Percentiles rank a stretch among this genome's conserved stretches.
phyloP scores from a whole-genome alignment of 1,140 invertebrate genomes.

The Thalassaphorura encarpata region DNA sequence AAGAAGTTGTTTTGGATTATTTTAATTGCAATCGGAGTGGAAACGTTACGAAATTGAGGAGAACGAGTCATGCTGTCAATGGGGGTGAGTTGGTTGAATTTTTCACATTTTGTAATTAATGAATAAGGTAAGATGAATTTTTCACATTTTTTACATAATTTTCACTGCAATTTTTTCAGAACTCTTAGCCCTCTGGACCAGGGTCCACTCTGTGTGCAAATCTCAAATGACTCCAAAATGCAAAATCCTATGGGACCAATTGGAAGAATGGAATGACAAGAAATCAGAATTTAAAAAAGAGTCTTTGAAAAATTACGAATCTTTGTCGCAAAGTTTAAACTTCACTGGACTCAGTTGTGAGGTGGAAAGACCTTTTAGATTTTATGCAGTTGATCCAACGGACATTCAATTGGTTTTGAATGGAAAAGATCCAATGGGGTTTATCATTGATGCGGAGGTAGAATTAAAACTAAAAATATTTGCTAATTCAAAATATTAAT shows the following conservation, averaged over 20 bases:
- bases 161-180: too few relatives aligned
- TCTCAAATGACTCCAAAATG: constrained; percentile 8
- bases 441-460: constrained; percentile 30
- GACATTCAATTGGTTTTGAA: constrained; percentile 24
- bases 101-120: background rate
- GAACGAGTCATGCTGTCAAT: constrained; percentile 28
- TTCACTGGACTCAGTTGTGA: constrained; percentile 29
- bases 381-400: constrained; percentile 28
- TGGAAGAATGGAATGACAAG: constrained; percentile 25
- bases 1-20: constrained; percentile 31
- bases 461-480: background rate
- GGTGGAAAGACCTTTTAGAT: constrained; percentile 16
- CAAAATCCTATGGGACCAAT: constrained; percentile 16
- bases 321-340: constrained; percentile 13
- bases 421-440: constrained; percentile 19
- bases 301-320: constrained; percentile 21
- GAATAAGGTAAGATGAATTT: constrained; percentile 24
- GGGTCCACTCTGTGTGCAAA: too few relatives aligned
- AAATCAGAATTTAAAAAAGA: constrained; percentile 15
- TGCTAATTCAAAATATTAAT: too few relatives aligned
- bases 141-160: too few relatives aligned
- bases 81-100: constrained; percentile 13
- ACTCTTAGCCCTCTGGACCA: too few relatives aligned
- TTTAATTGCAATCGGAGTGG: constrained; percentile 32
- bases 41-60: constrained; percentile 28